Conservation (phyloP, 2,888 invertebrate genomes). For the Troides aeacus region DNA sequence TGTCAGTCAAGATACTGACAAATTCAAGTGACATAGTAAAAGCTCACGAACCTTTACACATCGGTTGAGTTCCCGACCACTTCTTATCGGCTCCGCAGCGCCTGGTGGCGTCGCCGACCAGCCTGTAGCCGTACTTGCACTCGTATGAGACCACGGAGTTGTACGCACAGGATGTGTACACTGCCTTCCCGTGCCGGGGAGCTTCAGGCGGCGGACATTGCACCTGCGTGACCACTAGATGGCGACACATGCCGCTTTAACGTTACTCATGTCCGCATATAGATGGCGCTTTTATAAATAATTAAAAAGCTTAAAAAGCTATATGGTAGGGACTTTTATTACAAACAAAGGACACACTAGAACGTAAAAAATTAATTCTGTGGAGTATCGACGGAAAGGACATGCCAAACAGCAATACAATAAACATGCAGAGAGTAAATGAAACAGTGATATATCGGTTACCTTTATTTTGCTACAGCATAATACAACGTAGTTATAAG, state of each 20-base stretch:
- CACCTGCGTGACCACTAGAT: conserved; percentile 92
- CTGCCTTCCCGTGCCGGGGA: conserved; percentile 94
- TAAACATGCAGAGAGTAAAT: conserved; percentile 50
- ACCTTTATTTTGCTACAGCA: conserved; percentile 73
- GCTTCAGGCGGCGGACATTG: conserved; percentile 95
- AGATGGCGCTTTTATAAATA: conserved; percentile 50
- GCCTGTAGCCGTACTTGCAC: conserved; percentile 95
- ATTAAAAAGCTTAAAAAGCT: conserved; percentile 18
- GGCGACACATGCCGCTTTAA: conserved; percentile 75
- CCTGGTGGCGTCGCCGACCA: conserved; percentile 93
- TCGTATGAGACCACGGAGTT: conserved; percentile 97
- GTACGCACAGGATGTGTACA: conserved; percentile 95
- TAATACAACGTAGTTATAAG: conserved; percentile 63
- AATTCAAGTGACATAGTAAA: too few relatives aligned
- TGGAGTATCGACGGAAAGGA: conserved; percentile 27
- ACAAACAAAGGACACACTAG: neutral
- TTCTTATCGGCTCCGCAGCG: conserved; percentile 96
- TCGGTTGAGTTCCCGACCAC: conserved; percentile 96
- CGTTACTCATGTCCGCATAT: conserved; percentile 44
- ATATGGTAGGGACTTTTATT: neutral
- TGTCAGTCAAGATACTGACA: too few relatives aligned
- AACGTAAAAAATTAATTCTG: neutral
- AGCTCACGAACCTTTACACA: conserved; percentile 89
- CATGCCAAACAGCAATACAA: conserved; percentile 48
- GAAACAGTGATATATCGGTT: conserved; percentile 60